Evolutionary conservation across 2,797 vertebrate genomes (phyloP).

Genomic region (Gymnothorax javanicus): DNA sequence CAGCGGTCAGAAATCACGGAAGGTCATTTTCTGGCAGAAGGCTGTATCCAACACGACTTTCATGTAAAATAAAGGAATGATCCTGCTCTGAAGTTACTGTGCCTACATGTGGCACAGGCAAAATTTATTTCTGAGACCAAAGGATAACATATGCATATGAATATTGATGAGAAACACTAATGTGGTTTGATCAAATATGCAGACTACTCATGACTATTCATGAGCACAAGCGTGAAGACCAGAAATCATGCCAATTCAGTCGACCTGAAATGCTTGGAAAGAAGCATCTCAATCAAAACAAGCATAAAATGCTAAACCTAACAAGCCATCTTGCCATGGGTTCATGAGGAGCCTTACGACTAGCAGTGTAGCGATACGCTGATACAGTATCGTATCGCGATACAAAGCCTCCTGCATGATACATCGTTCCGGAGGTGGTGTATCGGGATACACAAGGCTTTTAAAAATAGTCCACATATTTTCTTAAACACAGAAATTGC

Average conservation of each 20-base stretch:
- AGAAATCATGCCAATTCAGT: background rate
- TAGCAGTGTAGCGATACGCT: no score
- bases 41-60: background rate
- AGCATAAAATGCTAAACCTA: background rate
- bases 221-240: background rate
- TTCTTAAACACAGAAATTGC: no score
- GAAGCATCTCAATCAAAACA: background rate
- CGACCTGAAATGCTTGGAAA: background rate
- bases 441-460: no score
- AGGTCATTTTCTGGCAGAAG: background rate
- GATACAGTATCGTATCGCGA: no score
- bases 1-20: background rate
- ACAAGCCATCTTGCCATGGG: background rate
- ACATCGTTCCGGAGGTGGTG: no score
- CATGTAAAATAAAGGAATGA: background rate
- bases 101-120: background rate
- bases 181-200: conserved; percentile 17
- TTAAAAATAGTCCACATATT: no score
- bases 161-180: background rate
- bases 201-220: no score
- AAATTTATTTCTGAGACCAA: background rate
- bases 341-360: background rate
- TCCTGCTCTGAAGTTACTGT: background rate
- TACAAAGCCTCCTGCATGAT: no score
- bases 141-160: conserved; percentile 6